Evolutionary conservation across 1,140 invertebrate species (phyloP), one percentile per base, ranked within the genome.

Genomic region (Polyergus mexicanus): DNA sequence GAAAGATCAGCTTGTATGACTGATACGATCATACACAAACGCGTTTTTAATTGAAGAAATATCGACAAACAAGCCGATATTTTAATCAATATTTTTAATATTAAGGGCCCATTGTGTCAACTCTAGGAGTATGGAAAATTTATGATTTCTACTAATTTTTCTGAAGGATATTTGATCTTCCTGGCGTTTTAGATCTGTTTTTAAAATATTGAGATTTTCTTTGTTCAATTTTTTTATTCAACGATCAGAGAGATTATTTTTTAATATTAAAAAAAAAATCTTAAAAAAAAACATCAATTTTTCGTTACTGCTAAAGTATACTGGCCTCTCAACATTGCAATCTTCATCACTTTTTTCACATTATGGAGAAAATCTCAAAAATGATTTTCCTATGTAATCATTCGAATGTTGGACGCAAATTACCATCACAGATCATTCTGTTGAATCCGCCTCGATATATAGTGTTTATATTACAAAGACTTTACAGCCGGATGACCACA

Each of bases 401-500:
- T 44, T 62, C 25, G 38, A 63, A 22, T 76, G 4, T 28, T 16
- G 13, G 2, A 35, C 0, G 32, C 62, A 28, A 6, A 35, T 25
- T 19, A 35, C 16, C 35, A 41, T 47, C 41, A 3, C 19, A 13
- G 13, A 76, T 75, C 16, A 13, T 44, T 10, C 10, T 10, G 44
- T 65, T 16, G 60, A 22, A n/a, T 66, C 8, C 8, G 44, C 22
- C 22, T 65, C 19, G 41, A 44, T 44, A 1, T 22, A 56, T 44
- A 25, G 3, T 22, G 8, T 41, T 41, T 19, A 35, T 38, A 38
- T 32, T 41, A 19, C 4, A 11, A 16, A 77, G 28, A 77, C n/a
- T 25, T 75, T 13, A 22, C 6, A 77, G 3, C 25, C 75, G 28
- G 44, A 80, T 80, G 22, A 38, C n/a, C 32, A 32, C 32, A 66